A percentile compares a stretch with the other conserved stretches of the same genome.
These are phyloP conservation scores for Xiphophorus birchmanni DNA, from an alignment of 2,797 vertebrate species.

Conservation along the genomic window DNA sequence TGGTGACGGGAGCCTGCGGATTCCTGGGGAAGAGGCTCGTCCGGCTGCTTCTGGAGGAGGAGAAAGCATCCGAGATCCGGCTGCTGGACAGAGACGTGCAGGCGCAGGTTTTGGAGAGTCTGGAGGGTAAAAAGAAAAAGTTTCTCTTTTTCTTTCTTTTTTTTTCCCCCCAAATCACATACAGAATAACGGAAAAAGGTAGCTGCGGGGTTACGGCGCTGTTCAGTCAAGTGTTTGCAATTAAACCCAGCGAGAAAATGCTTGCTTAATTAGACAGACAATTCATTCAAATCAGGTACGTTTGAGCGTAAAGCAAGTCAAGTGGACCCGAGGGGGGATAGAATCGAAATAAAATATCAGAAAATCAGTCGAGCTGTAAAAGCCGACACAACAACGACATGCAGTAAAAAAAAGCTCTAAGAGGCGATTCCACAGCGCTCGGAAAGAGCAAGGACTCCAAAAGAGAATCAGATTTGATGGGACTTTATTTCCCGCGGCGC, in stretches of 20 bases:
- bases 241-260: too few relatives aligned
- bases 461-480: neutral
- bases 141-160: too few relatives aligned
- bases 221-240: too few relatives aligned
- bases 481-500: neutral
- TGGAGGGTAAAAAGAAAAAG: slow-evolving; percentile 74
- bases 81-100: slow-evolving; percentile 85
- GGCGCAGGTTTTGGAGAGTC: slow-evolving; percentile 61
- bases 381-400: neutral
- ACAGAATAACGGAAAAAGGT: too few relatives aligned
- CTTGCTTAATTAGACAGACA: neutral
- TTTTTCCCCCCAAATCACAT: too few relatives aligned
- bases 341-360: too few relatives aligned
- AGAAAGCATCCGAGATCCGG: slow-evolving; percentile 84
- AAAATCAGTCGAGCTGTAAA: neutral
- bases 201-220: too few relatives aligned
- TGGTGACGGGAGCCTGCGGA: slow-evolving; percentile 92
- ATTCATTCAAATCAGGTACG: neutral
- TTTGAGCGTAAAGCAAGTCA: neutral
- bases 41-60: slow-evolving; percentile 85
- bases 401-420: neutral
- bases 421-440: neutral
- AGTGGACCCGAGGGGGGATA: neutral
- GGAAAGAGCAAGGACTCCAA: neutral
- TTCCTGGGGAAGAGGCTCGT: slow-evolving; percentile 89